Conservation (phyloP, 2,797 vertebrate species). For the Heterohyrax brucei region DNA sequence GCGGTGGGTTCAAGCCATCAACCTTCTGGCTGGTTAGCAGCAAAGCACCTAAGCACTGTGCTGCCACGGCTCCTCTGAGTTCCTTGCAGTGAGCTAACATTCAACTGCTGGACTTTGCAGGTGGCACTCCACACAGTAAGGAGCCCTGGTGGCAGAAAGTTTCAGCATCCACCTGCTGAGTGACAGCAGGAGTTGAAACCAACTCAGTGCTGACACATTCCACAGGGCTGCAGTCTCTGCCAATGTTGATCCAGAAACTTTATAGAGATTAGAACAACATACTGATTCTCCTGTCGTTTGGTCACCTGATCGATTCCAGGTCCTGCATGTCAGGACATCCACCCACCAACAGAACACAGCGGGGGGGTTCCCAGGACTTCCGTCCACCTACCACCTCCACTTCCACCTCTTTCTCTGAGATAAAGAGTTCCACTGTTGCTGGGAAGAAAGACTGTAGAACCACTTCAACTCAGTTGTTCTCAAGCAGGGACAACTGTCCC, state of each 20-base stretch:
- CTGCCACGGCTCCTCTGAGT: no score
- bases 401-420: neutral
- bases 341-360: neutral
- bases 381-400: neutral
- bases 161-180: no score
- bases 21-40: no score
- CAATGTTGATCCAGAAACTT: conserved; percentile 38
- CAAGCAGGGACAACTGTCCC: neutral
- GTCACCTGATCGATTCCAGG: neutral
- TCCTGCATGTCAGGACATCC: neutral
- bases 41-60: no score
- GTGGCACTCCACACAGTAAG: no score
- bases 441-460: neutral
- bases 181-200: no score
- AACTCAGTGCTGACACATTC: neutral
- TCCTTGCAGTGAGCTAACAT: no score
- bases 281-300: neutral
- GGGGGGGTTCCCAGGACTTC: neutral
- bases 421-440: neutral
- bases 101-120: no score
- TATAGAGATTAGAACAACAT: neutral
- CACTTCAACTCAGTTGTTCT: neutral
- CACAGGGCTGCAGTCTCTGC: neutral
- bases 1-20: no score
- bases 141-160: no score